phyloP scores from a whole-genome alignment of 2,797 vertebrate species.

The Rhabdophis nuchalis region DNA sequence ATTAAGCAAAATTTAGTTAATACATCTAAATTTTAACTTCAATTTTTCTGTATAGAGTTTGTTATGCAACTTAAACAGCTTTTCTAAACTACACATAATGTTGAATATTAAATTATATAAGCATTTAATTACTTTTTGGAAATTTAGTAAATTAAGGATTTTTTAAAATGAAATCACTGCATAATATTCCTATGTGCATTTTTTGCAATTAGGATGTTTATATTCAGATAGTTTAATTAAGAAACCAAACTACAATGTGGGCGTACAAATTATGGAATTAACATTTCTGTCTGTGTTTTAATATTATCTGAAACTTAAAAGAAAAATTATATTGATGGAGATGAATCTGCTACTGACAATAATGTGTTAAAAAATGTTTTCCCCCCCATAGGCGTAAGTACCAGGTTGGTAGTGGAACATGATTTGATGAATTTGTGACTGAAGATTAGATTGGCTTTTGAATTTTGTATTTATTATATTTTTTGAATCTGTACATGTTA shows the following conservation, averaged over 20 bases:
- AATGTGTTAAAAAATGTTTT: not conserved
- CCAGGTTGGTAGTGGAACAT: not conserved
- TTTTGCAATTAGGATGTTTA: slow-evolving; percentile 33
- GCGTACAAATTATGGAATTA: slow-evolving; percentile 32
- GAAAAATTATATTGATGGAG: slow-evolving; percentile 43
- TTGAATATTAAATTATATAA: slow-evolving; percentile 26
- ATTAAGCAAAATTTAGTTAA: not conserved
- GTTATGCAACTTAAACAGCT: slow-evolving; percentile 27
- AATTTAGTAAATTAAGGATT: slow-evolving; percentile 23
- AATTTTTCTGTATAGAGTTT: slow-evolving; percentile 7
- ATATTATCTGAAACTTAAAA: slow-evolving; percentile 37
- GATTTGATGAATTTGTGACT: not conserved
- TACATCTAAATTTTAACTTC: slow-evolving; percentile 16
- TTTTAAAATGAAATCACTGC: not conserved
- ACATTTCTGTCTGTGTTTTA: slow-evolving; percentile 38
- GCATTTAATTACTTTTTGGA: slow-evolving; percentile 31
- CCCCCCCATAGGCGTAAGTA: not conserved
- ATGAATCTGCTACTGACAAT: slow-evolving; percentile 23
- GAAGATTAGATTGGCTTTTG: not conserved
- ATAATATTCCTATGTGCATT: slow-evolving; percentile 12
- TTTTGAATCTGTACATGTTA: not conserved
- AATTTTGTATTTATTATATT: not conserved
- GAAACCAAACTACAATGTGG: slow-evolving; percentile 34
- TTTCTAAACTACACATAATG: not conserved
- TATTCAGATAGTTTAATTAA: slow-evolving; percentile 40